phyloP scores from a whole-genome alignment of 2,888 invertebrate genomes.

The Galerucella pusilla region DNA sequence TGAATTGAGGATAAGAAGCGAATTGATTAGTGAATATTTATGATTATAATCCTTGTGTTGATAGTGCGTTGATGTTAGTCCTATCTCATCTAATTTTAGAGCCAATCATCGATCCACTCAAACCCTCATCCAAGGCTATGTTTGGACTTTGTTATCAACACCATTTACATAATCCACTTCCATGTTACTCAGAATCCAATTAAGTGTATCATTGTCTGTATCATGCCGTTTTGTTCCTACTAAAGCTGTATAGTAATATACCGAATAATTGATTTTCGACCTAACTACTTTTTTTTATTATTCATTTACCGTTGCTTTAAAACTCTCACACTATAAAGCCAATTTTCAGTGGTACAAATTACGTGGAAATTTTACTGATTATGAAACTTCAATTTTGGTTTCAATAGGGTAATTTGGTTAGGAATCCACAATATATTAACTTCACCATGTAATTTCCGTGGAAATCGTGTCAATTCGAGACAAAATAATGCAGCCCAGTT shows the following conservation, averaged over 20 bases:
- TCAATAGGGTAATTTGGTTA: too few species aligned
- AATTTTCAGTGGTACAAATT: slow-evolving; percentile 18
- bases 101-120: background rate
- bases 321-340: slow-evolving; percentile 13
- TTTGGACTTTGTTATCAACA: background rate
- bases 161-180: slow-evolving; percentile 4
- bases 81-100: background rate
- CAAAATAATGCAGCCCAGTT: too few species aligned
- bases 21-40: too few species aligned
- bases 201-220: slow-evolving; percentile 10
- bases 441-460: too few species aligned
- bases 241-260: slow-evolving; percentile 14
- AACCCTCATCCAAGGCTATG: background rate
- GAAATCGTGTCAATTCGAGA: too few species aligned
- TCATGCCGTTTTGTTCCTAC: background rate
- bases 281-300: slow-evolving; percentile 20
- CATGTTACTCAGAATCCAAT: slow-evolving; percentile 11
- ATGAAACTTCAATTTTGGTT: too few species aligned
- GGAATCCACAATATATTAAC: too few species aligned
- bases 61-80: background rate
- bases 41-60: background rate
- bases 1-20: too few species aligned
- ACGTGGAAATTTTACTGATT: too few species aligned
- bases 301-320: slow-evolving; percentile 19
- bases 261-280: slow-evolving; percentile 28